Evolutionary conservation across 2,113 vertebrate species (phyloP), one percentile per base, ranked within the genome.

Genomic region (Vanacampus margaritifer): DNA sequence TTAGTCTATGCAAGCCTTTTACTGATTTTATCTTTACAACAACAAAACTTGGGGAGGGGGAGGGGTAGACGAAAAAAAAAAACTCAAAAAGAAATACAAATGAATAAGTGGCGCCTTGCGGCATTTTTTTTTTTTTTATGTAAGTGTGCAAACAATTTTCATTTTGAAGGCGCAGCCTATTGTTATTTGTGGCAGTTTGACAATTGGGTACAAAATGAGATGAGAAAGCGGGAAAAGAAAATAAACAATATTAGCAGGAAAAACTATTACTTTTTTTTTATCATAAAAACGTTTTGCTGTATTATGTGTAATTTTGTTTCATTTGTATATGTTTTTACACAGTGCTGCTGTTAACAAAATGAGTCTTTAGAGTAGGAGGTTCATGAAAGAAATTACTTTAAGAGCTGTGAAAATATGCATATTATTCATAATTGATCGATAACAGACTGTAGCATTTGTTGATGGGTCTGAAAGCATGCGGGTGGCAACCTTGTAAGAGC

Each of bases 31-130:
- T 53, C 51, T 26, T 10, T 53, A 12, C 23, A 24, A 53, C n/a
- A 26, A 53, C 51, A 24, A 53, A 24, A 6, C 10, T n/a, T n/a
- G n/a, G n/a, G n/a, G n/a, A n/a, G n/a, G n/a, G n/a, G n/a, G n/a
- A n/a, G n/a, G n/a, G n/a, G n/a, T n/a, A n/a, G n/a, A n/a, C n/a
- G n/a, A n/a, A n/a, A n/a, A n/a, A n/a, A n/a, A n/a, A n/a, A n/a
- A 69, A 64, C 39, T 23, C 57, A 76, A 41, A 67, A 6, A 36
- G 19, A 41, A 67, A 69, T 23, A 69, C 23, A 71, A 67, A 68
- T 80, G 82, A 87, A 81, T 60, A 82, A 83, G 75, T 80, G 83
- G 86, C 81, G 80, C 80, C 67, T 65, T 64, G 67, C 53, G 73
- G 75, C 70, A 39, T 13, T 64, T n/a, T 65, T 59, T 69, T 63